Percentiles rank a stretch among this genome's conserved stretches.
These are phyloP conservation scores for Heteromormyrus szaboi DNA, from an alignment of 2,797 vertebrate species.

Conservation along the genomic window DNA sequence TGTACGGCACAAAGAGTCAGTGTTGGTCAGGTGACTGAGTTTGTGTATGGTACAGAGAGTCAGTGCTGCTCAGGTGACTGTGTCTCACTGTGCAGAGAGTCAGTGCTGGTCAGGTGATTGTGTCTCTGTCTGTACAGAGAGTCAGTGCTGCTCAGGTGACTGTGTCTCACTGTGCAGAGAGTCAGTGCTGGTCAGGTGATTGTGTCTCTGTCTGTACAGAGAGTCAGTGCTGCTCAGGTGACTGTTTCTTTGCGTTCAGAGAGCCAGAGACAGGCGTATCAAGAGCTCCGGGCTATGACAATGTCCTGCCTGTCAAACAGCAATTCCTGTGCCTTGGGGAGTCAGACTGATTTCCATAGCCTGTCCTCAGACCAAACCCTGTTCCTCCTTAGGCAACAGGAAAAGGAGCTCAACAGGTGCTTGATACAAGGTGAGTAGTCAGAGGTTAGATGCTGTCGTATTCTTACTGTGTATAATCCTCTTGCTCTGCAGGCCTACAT, in stretches of 20 bases:
- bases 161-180: neutral
- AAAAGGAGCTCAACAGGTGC: neutral
- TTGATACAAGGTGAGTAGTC: neutral
- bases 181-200: neutral
- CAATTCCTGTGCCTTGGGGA: neutral
- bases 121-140: neutral
- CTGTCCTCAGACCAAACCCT: neutral
- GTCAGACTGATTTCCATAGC: neutral
- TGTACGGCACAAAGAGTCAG: neutral
- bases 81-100: neutral
- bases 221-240: neutral
- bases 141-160: neutral
- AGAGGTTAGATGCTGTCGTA: neutral
- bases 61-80: neutral
- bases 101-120: neutral
- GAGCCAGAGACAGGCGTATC: neutral
- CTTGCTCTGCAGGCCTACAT: neutral
- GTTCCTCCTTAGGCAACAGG: constrained; percentile 8
- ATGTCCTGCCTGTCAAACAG: neutral
- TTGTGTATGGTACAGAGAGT: neutral
- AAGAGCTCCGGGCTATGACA: neutral
- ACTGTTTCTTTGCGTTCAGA: neutral
- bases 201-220: neutral
- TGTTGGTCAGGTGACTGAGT: neutral
- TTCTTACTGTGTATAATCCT: neutral